Evolutionary conservation across 2,113 vertebrate genomes (phyloP), one percentile per base, ranked within the genome.

Genomic region (Spilogale gracilis): DNA sequence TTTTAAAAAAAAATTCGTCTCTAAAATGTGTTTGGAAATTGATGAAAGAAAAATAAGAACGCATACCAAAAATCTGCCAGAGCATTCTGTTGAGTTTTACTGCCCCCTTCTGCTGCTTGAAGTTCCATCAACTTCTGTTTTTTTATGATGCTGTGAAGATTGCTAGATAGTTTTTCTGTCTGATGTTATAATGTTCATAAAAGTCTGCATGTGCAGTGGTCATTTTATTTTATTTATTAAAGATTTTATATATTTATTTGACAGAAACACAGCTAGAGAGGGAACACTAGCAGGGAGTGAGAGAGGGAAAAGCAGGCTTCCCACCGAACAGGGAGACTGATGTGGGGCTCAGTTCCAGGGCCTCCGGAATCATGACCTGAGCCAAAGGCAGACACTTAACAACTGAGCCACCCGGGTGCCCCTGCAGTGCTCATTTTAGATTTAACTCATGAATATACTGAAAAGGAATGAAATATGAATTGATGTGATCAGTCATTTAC

Each of bases 21-120:
- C 52, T 96, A 21, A 96, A 91, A 82, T 65, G 58, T 88, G 30
- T 85, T 91, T 60, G 61, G 25, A 73, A 76, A 92, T 58, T 38
- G 3, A 56, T 61, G 45, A 95, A 95, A 90, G 11, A 21, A 73
- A 93, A 76, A 52, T 16, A 43, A 67, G 23, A 58, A 94, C 89
- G 45, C 52, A 18, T 17, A 48, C 69, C 73, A 56, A 84, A 96
- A 76, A 17, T 52, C 61, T 95, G 74, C 10, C 14, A 69, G 45
- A 94, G 50, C 32, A 14, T 85, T 97, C 96, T 89, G 21, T 80
- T 97, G 94, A 16, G 11, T 97, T 93, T 97, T 96, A 97, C 94
- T 97, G 89, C 90, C 96, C 95, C 89, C 96, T 98, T 98, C 97
- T 98, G 96, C 96, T 97, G 21, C 56, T 88, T 82, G 14, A 85